Evolutionary conservation across 2,113 vertebrate genomes (phyloP).

Genomic region (cat (Felis catus)): F.catus_Fca126_mat1.0 CM031411.1:20351001-20351500

Average conservation of each 20-base stretch:
- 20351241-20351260: constrained; percentile 20
- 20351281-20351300: background rate
- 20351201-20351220: background rate
- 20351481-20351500: background rate
- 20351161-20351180: background rate
- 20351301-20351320: constrained; percentile 18
- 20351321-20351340: background rate
- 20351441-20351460: background rate
- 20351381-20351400: background rate
- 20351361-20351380: background rate
- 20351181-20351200: background rate
- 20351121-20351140: background rate
- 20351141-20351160: background rate
- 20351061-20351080: background rate
- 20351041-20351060: background rate
- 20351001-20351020: background rate
- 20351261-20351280: background rate
- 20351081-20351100: background rate
- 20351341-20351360: background rate
- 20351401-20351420: background rate
- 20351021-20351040: background rate
- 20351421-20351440: background rate
- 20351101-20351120: background rate
- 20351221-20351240: constrained; percentile 30
- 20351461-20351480: background rate